A percentile compares a stretch with the other conserved stretches of the same genome.
Evolutionary conservation across 2,797 vertebrate genomes (phyloP).

Genomic region (Falco rusticolus): DNA sequence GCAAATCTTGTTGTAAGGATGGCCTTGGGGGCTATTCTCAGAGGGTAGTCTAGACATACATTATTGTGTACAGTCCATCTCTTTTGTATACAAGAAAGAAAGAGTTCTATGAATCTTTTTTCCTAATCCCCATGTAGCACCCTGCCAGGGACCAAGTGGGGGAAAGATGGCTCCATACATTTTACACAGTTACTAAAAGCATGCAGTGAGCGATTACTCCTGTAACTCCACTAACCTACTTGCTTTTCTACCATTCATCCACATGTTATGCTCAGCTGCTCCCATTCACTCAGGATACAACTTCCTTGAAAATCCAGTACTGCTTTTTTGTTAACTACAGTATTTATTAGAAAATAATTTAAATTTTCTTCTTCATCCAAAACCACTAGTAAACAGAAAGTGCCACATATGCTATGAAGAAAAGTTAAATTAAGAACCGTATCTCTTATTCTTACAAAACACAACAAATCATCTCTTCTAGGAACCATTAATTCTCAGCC

Average conservation of each 20-base stretch:
- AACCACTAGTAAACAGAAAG: background rate
- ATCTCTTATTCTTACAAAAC: background rate
- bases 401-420: background rate
- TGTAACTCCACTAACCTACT: background rate
- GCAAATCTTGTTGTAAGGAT: slow-evolving; percentile 6
- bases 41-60: slow-evolving; percentile 30
- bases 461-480: background rate
- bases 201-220: background rate
- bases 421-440: background rate
- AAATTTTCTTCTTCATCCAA: background rate
- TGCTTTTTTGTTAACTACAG: background rate
- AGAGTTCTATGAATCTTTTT: slow-evolving; percentile 22
- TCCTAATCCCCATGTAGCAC: background rate
- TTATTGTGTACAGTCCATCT: slow-evolving; percentile 1
- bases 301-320: background rate
- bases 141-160: background rate
- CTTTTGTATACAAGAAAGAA: slow-evolving; percentile 20
- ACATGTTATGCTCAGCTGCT: background rate
- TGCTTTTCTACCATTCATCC: background rate
- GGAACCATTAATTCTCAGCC: background rate
- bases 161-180: background rate
- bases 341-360: background rate
- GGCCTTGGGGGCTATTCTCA: slow-evolving; percentile 33
- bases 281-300: background rate
- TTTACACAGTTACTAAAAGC: background rate